Conservation (phyloP, 92 coral and sea anemone genomes). For the Scolanthus callimorphus region DNA sequence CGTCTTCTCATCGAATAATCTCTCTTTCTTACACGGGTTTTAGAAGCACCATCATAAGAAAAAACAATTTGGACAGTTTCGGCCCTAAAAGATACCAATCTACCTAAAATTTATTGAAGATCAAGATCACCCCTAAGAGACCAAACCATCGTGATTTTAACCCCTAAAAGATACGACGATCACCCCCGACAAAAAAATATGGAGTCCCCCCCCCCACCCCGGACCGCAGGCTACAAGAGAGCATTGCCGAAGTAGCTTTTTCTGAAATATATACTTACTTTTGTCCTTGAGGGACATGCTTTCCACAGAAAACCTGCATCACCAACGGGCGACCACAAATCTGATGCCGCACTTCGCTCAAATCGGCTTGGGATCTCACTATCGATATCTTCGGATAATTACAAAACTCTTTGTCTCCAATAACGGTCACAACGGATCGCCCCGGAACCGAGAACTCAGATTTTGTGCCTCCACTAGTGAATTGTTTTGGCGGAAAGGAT, state of each 20-base stretch:
- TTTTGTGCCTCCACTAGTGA: constrained; percentile 26
- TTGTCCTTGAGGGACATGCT: constrained; percentile 86
- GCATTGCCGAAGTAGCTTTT: no score
- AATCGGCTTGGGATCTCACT: constrained; percentile 32
- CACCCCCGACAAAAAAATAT: neutral
- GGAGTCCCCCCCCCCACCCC: neutral
- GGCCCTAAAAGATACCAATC: no score
- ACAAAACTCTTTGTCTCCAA: constrained; percentile 54
- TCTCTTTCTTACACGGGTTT: no score
- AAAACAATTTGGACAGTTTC: no score
- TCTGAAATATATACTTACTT: constrained; percentile 67
- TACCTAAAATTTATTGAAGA: no score
- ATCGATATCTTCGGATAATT: constrained; percentile 36
- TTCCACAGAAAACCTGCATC: constrained; percentile 63
- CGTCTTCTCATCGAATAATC: no score
- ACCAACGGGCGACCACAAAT: constrained; percentile 59
- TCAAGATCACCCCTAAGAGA: no score
- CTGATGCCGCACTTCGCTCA: constrained; percentile 56
- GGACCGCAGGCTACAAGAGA: no score
- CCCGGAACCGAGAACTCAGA: constrained; percentile 32
- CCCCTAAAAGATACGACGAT: neutral
- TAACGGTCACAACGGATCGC: constrained; percentile 35
- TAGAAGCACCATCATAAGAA: no score
- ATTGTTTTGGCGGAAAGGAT: constrained; percentile 53
- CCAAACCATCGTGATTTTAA: no score